Evolutionary conservation across 2,888 invertebrate genomes (phyloP).

Genomic region (Pteria penguin): DNA sequence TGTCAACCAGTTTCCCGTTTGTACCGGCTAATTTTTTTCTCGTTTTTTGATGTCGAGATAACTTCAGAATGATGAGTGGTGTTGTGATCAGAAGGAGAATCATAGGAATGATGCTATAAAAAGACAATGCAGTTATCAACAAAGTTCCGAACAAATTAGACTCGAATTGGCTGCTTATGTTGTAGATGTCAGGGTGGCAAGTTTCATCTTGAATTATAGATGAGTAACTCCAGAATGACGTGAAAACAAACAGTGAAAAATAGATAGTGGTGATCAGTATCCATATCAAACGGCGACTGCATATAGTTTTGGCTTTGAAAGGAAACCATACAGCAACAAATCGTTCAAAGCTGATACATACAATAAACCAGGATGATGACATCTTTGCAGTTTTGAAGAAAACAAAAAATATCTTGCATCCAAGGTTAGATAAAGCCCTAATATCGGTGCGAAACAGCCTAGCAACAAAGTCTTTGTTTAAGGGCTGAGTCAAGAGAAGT

Average conservation of each 20-base stretch:
- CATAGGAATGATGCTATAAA: constrained; percentile 41
- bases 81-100: constrained; percentile 43
- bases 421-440: constrained; percentile 50
- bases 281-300: constrained; percentile 38
- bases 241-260: constrained; percentile 35
- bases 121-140: constrained; percentile 22
- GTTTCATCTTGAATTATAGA: constrained; percentile 37
- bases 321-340: constrained; percentile 61
- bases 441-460: constrained; percentile 52
- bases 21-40: background rate
- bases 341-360: constrained; percentile 59
- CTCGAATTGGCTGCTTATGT: constrained; percentile 14
- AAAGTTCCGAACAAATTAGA: constrained; percentile 1
- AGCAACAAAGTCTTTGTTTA: constrained; percentile 62
- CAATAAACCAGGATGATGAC: constrained; percentile 67
- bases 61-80: constrained; percentile 34
- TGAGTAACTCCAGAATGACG: constrained; percentile 45
- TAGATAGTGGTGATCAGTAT: constrained; percentile 37
- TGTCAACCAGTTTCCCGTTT: constrained; percentile 12
- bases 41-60: constrained; percentile 3
- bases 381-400: constrained; percentile 59
- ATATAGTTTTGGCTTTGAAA: constrained; percentile 41
- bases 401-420: constrained; percentile 62
- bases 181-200: constrained; percentile 37
- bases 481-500: constrained; percentile 55